Conservation (phyloP, 1,140 invertebrate species). For the Lutraria rhynchaena region DNA sequence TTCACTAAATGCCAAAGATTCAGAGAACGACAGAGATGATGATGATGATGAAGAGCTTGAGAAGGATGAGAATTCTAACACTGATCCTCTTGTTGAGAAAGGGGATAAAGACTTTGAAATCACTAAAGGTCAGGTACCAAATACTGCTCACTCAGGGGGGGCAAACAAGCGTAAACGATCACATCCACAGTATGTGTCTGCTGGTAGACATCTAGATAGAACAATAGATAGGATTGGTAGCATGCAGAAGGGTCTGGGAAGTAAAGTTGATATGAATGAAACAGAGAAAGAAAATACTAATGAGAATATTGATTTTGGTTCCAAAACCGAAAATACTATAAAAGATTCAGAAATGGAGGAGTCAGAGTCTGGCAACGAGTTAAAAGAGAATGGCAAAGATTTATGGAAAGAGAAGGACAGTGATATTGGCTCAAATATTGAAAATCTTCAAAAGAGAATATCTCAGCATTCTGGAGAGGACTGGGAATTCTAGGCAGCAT, state of each 20-base stretch:
- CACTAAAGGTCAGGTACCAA: slow-evolving; percentile 19
- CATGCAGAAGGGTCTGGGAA: slow-evolving; percentile 30
- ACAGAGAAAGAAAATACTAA: slow-evolving; percentile 63
- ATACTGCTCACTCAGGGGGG: slow-evolving; percentile 71
- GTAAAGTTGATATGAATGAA: slow-evolving; percentile 57
- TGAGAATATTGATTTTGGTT: slow-evolving; percentile 35
- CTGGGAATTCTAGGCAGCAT: slow-evolving; percentile 77
- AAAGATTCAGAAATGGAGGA: slow-evolving; percentile 15
- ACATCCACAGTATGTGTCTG: slow-evolving; percentile 98
- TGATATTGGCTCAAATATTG: slow-evolving; percentile 65
- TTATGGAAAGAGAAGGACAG: slow-evolving; percentile 19
- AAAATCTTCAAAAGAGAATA: slow-evolving; percentile 75
- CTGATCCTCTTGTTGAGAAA: slow-evolving; percentile 30
- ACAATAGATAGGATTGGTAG: slow-evolving; percentile 60
- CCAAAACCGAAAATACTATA: slow-evolving; percentile 10
- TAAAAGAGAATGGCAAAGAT: slow-evolving; percentile 8
- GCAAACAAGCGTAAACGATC: slow-evolving; percentile 92
- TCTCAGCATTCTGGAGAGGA: slow-evolving; percentile 69
- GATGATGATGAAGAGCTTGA: slow-evolving; percentile 41
- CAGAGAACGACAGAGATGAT: slow-evolving; percentile 53
- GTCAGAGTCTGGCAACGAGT: neutral
- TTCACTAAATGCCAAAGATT: slow-evolving; percentile 41
- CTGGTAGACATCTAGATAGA: slow-evolving; percentile 90
- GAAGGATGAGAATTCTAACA: slow-evolving; percentile 60
- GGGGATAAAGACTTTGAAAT: slow-evolving; percentile 41